These are phyloP conservation scores for Melanotaenia trifasciata DNA, from an alignment of 2,797 vertebrate species.

Conservation along the genomic window DNA sequence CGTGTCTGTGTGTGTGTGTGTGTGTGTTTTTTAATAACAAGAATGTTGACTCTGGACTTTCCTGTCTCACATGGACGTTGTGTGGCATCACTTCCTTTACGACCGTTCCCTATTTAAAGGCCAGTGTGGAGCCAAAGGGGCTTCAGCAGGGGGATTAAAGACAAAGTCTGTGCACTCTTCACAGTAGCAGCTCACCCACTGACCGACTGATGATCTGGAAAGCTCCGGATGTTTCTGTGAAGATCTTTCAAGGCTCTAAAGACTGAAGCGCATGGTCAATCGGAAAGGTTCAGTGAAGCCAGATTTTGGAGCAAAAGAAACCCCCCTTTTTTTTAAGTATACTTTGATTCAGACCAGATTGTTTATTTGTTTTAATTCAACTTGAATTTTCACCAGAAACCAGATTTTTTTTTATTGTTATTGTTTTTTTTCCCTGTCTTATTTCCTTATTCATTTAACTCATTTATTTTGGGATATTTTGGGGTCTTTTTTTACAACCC, in stretches of 20 bases:
- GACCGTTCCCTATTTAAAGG: conserved; percentile 71
- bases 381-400: neutral
- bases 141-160: conserved; percentile 54
- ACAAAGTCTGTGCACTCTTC: conserved; percentile 42
- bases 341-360: neutral
- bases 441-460: too few species aligned
- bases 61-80: conserved; percentile 45
- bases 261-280: neutral
- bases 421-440: neutral
- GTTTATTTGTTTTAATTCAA: neutral
- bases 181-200: conserved; percentile 50
- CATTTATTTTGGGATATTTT: too few species aligned
- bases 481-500: neutral
- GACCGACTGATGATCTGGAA: conserved; percentile 32
- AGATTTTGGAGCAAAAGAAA: neutral
- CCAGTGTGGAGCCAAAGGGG: conserved; percentile 39
- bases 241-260: conserved; percentile 14
- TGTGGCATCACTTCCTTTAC: conserved; percentile 62
- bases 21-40: conserved; percentile 17
- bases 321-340: neutral
- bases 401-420: neutral
- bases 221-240: conserved; percentile 9
- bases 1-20: conserved; percentile 23
- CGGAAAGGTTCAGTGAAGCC: neutral
- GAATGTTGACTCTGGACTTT: conserved; percentile 58